Percentiles rank a stretch among this genome's conserved stretches.
Conservation (phyloP, 2,797 vertebrate species). For the Malurus splendens region DNA sequence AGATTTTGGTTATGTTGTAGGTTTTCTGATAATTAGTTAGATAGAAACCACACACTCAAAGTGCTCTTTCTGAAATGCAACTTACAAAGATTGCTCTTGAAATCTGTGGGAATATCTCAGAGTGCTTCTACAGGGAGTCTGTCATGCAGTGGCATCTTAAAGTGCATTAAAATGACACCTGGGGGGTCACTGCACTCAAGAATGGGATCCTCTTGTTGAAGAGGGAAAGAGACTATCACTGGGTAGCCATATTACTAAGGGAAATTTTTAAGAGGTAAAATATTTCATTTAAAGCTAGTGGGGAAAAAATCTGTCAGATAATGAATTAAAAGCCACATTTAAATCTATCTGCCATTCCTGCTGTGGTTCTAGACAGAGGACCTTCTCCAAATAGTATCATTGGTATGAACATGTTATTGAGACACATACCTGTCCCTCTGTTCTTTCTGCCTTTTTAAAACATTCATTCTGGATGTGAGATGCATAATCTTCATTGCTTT, state of each 20-base stretch:
- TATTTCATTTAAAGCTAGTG: background rate
- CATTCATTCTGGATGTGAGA: background rate
- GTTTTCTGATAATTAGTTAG: background rate
- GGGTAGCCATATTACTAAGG: background rate
- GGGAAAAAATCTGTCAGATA: background rate
- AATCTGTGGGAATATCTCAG: background rate
- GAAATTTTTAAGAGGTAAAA: background rate
- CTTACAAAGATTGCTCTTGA: background rate
- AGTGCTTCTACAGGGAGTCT: background rate
- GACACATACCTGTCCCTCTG: background rate
- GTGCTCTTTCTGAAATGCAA: background rate
- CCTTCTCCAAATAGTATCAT: background rate
- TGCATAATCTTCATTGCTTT: background rate
- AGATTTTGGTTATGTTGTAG: background rate
- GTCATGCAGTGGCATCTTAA: background rate
- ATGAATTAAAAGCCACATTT: background rate
- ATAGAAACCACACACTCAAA: background rate
- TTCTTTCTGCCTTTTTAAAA: background rate
- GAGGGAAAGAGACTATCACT: background rate
- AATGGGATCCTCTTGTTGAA: background rate
- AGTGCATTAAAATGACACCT: background rate
- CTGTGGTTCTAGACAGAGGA: background rate
- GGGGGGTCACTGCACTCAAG: background rate
- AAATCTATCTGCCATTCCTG: background rate
- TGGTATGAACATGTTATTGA: background rate